Evolutionary conservation across 2,888 invertebrate species (phyloP).

Genomic region (Gonocerus acuteangulatus): DNA sequence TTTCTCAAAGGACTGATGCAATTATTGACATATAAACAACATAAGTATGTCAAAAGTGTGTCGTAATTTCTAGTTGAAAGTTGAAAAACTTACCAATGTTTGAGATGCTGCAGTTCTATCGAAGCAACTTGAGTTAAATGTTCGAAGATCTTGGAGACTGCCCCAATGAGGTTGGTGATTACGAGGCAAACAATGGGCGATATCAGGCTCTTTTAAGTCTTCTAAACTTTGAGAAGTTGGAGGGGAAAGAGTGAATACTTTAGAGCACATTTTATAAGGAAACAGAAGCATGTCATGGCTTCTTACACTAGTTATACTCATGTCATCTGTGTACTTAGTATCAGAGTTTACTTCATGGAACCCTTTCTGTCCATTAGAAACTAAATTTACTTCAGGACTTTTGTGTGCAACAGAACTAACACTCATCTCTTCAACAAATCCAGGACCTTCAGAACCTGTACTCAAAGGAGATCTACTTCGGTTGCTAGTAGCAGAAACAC

Average conservation of each 20-base stretch:
- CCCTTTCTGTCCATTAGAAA: slow-evolving; percentile 28
- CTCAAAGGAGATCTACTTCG: slow-evolving; percentile 40
- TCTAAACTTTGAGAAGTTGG: slow-evolving; percentile 44
- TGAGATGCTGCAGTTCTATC: slow-evolving; percentile 35
- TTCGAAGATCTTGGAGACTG: slow-evolving; percentile 58
- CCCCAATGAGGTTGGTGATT: slow-evolving; percentile 48
- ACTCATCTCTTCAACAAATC: slow-evolving; percentile 39
- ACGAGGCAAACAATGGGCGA: slow-evolving; percentile 29
- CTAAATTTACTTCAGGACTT: slow-evolving; percentile 44
- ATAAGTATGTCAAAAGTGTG: no score
- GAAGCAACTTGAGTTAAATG: slow-evolving; percentile 39
- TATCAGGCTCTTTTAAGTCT: slow-evolving; percentile 43
- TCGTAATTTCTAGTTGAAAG: no score
- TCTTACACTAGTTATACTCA: slow-evolving; percentile 51
- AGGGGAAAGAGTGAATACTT: slow-evolving; percentile 52
- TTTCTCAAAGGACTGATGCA: no score
- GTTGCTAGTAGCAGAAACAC: slow-evolving; percentile 43
- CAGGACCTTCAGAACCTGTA: slow-evolving; percentile 39
- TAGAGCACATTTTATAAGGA: slow-evolving; percentile 56
- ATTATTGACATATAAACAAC: no score
- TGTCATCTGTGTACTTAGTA: slow-evolving; percentile 48
- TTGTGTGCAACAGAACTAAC: slow-evolving; percentile 39
- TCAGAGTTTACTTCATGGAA: slow-evolving; percentile 44
- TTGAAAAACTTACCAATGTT: slow-evolving; percentile 40
- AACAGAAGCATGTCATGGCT: slow-evolving; percentile 48